Percentiles rank a stretch among this genome's conserved stretches.
phyloP scores from a whole-genome alignment of 2,113 vertebrate species.

The Fulmarus glacialis region DNA sequence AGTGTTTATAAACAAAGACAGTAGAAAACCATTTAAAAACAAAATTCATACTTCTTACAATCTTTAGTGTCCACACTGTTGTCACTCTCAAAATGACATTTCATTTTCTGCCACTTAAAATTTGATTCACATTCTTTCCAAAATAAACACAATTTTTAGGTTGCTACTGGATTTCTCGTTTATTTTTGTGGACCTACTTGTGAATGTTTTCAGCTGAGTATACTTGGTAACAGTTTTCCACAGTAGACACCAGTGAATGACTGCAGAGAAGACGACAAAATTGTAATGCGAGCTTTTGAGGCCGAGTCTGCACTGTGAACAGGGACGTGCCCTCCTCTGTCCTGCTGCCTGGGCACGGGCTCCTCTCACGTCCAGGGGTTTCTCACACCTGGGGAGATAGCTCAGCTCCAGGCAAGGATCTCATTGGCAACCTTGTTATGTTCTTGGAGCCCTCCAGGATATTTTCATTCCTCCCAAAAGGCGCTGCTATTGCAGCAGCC shows the following conservation, averaged over 20 bases:
- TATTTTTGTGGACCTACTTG: neutral
- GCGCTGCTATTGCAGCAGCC: neutral
- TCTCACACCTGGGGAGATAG: neutral
- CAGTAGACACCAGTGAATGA: neutral
- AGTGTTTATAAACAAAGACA: neutral
- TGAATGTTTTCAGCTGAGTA: neutral
- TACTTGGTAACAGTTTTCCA: neutral
- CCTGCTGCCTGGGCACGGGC: neutral
- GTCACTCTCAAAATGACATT: neutral
- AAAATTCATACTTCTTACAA: neutral
- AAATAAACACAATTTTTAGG: neutral
- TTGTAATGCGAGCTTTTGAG: neutral
- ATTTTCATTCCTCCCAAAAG: neutral
- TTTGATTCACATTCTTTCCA: neutral
- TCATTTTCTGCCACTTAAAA: neutral
- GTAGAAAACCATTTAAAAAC: neutral
- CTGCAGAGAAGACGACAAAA: neutral
- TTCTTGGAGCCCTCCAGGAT: neutral
- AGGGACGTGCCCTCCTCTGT: neutral
- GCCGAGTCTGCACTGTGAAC: neutral
- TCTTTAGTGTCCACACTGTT: neutral
- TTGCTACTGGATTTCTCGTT: neutral
- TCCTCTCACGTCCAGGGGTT: neutral
- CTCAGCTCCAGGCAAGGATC: neutral
- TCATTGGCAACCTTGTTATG: fast-evolving